These are phyloP conservation scores for Anoplolepis gracilipes DNA, from an alignment of 1,140 invertebrate genomes.

Conservation along the genomic window DNA sequence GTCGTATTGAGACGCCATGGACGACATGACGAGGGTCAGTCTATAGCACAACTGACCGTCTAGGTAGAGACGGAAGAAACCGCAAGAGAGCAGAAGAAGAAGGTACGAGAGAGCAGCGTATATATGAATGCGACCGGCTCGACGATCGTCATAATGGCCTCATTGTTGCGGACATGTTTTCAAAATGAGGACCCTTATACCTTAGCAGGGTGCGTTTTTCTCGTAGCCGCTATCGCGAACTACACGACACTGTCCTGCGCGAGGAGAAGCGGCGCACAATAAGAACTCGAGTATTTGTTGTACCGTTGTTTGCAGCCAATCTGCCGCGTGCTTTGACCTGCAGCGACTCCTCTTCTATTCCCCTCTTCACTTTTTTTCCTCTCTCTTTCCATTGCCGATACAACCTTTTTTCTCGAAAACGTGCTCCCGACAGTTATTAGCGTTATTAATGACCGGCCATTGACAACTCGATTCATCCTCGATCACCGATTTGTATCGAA, in stretches of 20 bases:
- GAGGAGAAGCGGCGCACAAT: conserved; percentile 76
- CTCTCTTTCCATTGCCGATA: background rate
- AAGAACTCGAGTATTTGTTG: conserved; percentile 84
- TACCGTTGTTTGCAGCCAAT: conserved; percentile 84
- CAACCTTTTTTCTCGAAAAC: conserved; percentile 68
- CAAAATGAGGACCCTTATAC: conserved; percentile 80
- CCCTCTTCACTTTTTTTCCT: conserved; percentile 52
- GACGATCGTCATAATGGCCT: conserved; percentile 84
- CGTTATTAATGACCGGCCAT: conserved; percentile 83
- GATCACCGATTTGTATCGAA: conserved; percentile 67
- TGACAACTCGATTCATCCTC: conserved; percentile 75
- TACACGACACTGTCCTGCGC: conserved; percentile 71
- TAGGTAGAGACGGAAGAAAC: conserved; percentile 74
- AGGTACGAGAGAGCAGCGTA: conserved; percentile 54
- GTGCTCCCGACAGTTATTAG: conserved; percentile 82
- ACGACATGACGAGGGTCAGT: conserved; percentile 84
- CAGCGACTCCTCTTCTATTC: conserved; percentile 52
- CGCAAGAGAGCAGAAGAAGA: conserved; percentile 54
- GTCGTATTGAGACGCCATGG: conserved; percentile 82
- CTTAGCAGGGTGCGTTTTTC: conserved; percentile 23
- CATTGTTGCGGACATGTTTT: conserved; percentile 86
- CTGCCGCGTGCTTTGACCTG: conserved; percentile 78
- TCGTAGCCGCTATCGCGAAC: conserved; percentile 34
- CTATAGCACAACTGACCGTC: conserved; percentile 75
- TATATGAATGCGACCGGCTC: conserved; percentile 67